phyloP scores from a whole-genome alignment of 2,888 invertebrate genomes.

The Agelastica alni region DNA sequence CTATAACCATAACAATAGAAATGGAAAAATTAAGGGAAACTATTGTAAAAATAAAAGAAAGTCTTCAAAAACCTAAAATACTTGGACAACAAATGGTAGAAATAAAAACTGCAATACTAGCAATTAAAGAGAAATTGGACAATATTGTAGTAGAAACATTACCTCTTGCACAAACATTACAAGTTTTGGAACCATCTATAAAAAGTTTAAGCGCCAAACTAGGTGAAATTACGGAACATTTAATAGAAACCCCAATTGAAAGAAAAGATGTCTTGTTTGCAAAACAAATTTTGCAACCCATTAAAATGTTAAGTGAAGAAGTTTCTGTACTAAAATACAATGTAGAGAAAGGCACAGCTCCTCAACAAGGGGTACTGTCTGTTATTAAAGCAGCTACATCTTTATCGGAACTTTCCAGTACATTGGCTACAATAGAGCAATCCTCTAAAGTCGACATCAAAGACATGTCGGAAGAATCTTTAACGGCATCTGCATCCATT shows the following conservation, averaged over 20 bases:
- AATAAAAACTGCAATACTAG: slow-evolving; percentile 6
- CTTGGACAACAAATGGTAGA: slow-evolving; percentile 11
- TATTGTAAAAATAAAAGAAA: slow-evolving; percentile 11
- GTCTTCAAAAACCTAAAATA: slow-evolving; percentile 14
- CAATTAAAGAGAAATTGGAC: slow-evolving; percentile 23
- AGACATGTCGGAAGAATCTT: not conserved
- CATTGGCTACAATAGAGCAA: slow-evolving; percentile 7
- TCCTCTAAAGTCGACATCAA: not conserved
- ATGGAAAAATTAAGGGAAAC: slow-evolving; percentile 19
- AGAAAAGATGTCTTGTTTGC: slow-evolving; percentile 15
- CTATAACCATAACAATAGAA: slow-evolving; percentile 11
- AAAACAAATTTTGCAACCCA: slow-evolving; percentile 19
- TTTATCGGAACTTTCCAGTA: slow-evolving; percentile 21
- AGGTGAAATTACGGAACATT: slow-evolving; percentile 7
- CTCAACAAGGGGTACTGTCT: slow-evolving; percentile 34
- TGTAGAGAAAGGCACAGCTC: not conserved
- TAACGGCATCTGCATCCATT: not conserved
- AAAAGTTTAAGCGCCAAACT: slow-evolving; percentile 21
- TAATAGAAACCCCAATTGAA: not conserved
- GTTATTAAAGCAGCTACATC: slow-evolving; percentile 32
- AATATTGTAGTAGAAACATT: slow-evolving; percentile 11
- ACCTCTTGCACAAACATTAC: slow-evolving; percentile 20
- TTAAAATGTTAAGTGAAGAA: slow-evolving; percentile 13
- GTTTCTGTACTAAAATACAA: slow-evolving; percentile 6
- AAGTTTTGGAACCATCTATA: slow-evolving; percentile 23